Percentiles rank a stretch among this genome's conserved stretches.
Conservation (phyloP, 1,140 invertebrate species). For the Drosophila erecta region DNA sequence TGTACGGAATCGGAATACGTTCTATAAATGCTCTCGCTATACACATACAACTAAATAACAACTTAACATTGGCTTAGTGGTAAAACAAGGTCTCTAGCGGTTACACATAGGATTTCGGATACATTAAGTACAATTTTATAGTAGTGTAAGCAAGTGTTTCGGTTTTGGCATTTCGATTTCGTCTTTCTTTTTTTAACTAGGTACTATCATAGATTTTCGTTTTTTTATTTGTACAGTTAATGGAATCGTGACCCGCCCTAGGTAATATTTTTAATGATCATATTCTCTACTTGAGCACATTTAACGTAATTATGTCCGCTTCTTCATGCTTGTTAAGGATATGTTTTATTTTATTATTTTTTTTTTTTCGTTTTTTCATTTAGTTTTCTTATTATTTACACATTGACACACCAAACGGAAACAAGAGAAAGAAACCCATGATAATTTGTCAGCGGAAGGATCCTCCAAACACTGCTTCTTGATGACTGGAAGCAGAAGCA, state of each 20-base stretch:
- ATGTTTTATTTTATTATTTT: conserved; percentile 26
- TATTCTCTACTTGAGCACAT: conserved; percentile 51
- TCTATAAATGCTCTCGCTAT: conserved; percentile 41
- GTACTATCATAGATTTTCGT: conserved; percentile 22
- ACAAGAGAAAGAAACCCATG: conserved; percentile 31
- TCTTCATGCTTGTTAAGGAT: conserved; percentile 32
- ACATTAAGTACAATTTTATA: conserved; percentile 41
- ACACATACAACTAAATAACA: conserved; percentile 54
- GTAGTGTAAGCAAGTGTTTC: conserved; percentile 30
- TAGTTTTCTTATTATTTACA: conserved; percentile 50
- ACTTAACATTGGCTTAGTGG: conserved; percentile 43
- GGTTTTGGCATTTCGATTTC: conserved; percentile 30
- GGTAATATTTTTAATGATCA: conserved; percentile 41
- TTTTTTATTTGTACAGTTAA: conserved; percentile 70
- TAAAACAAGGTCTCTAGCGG: conserved; percentile 38
- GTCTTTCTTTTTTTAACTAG: conserved; percentile 13
- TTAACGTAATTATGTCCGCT: conserved; percentile 38
- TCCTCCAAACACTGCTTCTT: conserved; percentile 51
- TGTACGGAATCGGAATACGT: conserved; percentile 1
- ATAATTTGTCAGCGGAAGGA: conserved; percentile 24
- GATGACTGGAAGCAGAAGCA: conserved; percentile 15
- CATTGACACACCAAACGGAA: conserved; percentile 36
- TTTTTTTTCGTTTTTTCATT: neutral
- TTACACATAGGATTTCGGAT: conserved; percentile 37
- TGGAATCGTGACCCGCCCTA: conserved; percentile 54